Base-by-base conservation (phyloP, 2,113 vertebrate species). In the Anseranas semipalmata region DNA sequence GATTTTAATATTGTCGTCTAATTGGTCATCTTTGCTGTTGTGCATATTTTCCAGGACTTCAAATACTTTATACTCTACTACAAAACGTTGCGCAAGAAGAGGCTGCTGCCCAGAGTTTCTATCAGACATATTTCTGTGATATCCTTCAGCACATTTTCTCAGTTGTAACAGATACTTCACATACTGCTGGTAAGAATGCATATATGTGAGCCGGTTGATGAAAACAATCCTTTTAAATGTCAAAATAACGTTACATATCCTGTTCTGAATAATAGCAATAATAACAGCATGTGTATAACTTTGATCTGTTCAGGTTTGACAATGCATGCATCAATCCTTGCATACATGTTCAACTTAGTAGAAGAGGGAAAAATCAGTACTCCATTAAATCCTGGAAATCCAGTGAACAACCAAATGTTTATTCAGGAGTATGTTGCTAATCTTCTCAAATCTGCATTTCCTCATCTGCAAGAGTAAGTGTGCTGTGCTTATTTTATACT, bases 321-420 rank as follows among this genome's bases (percentile, higher is more conserved):
- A 66, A 99, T 99, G 99, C 99, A 99, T 46, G 99, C 99, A 3
- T 99, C 99, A 70, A 99, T 99, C 98, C 98, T 99, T 80, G 99
- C 99, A 41, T 99, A 99, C 98, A 99, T 99, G 99, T 99, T 99
- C 96, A 99, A 99, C 98, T 98, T 99, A 91, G 99, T 99, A 95
- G 99, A 99, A 98, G 99, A 99, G 97, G 99, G 99, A 59, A 99
- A 99, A 98, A 99, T 99, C 98, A 99, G 98, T 85, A 98, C 98
- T 67, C 97, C 98, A 0, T 96, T 99, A 94, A 99, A 99, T 96
- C 98, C 99, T 20, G 97, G 98, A 67, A 98, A 97, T 89, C 98
- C 99, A 70, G 97, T 99, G 91, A 99, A 97, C 98, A 99, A 99
- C 98, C 99, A 99, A 85, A 98, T 98, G 88, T 99, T 99, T 97